Evolutionary conservation across 2,888 invertebrate species (phyloP), one percentile per base, ranked within the genome.

Genomic region (Deroplatys truncata): DNA sequence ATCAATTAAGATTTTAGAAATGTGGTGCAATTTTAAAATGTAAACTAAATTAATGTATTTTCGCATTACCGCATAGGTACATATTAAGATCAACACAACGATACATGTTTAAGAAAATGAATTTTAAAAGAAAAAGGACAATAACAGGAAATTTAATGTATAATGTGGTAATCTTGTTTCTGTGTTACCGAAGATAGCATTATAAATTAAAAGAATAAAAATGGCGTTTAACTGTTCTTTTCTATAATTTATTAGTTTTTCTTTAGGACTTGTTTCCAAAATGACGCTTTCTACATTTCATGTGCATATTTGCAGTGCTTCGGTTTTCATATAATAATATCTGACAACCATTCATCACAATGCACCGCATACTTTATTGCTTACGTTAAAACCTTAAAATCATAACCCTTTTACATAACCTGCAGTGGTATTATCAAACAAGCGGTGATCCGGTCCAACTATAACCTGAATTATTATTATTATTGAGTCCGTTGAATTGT

Each of bases 381-480:
- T 72, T 72, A 72, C 20, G 25, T 72, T 72, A 72, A 72, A 72
- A 72, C 56, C 56, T 72, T 72, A 72, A 72, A 72, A 72, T 16
- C 20, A 72, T 72, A 72, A 72, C 56, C 56, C 56, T 35, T 85
- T 43, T 31, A 35, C 35, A 85, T 85, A 85, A 85, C 85, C 85
- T 85, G n/a, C 35, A 29, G 31, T 31, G 16, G 82, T 87, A 87
- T 87, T 82, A 87, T 87, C 86, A 82, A 87, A 87, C 35, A 87
- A 82, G 86, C 86, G 31, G 86, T 87, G 86, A 87, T 87, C 82
- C 28, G 28, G 16, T 56, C 29, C 84, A 72, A 72, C 56, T 31
- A 31, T 87, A 87, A 87, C 86, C 86, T 87, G 82, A 86, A 35
- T 87, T 29, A 31, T 86, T 87, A 87, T 82, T 87, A 28, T 82